Evolutionary conservation across 2,888 invertebrate genomes (phyloP), one percentile per base, ranked within the genome.

Genomic region (Dynastes maya): DNA sequence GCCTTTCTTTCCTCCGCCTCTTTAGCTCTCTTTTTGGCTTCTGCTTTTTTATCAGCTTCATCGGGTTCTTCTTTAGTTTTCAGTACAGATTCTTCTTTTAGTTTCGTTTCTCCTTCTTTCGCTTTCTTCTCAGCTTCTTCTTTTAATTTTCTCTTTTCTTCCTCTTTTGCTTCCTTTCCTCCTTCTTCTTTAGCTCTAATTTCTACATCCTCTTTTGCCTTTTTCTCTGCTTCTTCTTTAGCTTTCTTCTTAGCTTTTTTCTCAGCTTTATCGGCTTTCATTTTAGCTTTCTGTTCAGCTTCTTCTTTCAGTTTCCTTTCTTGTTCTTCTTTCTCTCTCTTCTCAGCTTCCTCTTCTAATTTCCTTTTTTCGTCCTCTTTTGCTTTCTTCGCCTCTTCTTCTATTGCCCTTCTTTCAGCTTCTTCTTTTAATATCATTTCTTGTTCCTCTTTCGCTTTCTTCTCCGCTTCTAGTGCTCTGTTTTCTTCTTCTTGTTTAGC

Each of bases 401-500:
- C 77, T 78, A 82, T 81, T 40, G 77, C 76, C 79, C 80, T 74
- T 51, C 80, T 74, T 8, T 84, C 85, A 45, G 84, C 81, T 37
- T 84, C 80, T 80, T 89, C 88, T 79, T 81, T 80, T 87, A 88
- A 87, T 86, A 80, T 79, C 79, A 80, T 55, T 84, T 84, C 53
- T 80, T 82, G 80, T 83, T 88, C 81, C 89, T 88, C 74, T 27
- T 82, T 81, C 83, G 87, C n/a, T 86, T 87, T 88, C 87, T 87
- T 84, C 81, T 53, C 53, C 16, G 81, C 87, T 79, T 87, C 87
- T 32, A 85, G 87, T 63, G 86, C 85, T 32, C 78, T 80, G 45
- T 77, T 68, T 40, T 79, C 77, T 32, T 32, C 22, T 37, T 37
- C 37, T 37, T 37, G 4, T 37, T 37, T 37, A 37, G 6, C 37